phyloP scores from a whole-genome alignment of 2,888 invertebrate genomes.

The Erebia palarica region DNA sequence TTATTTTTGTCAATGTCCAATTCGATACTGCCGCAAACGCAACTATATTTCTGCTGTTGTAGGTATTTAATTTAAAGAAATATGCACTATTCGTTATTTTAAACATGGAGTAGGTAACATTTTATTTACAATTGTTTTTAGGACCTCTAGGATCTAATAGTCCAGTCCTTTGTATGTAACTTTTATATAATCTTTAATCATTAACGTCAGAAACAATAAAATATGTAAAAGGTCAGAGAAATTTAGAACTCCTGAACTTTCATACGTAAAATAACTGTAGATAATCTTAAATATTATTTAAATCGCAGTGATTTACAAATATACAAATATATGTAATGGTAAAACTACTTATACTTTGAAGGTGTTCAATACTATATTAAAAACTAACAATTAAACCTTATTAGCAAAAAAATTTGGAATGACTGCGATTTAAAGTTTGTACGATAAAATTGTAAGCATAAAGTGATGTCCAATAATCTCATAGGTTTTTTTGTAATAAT shows the following conservation, averaged over 20 bases:
- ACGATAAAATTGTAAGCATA: conserved; percentile 32
- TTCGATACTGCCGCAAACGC: conserved; percentile 37
- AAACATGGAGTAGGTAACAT: conserved; percentile 20
- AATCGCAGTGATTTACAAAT: conserved; percentile 40
- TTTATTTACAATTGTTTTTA: conserved; percentile 33
- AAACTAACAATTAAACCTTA: conserved; percentile 30
- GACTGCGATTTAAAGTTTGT: conserved; percentile 36
- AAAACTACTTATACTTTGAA: conserved; percentile 23
- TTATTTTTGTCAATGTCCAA: conserved; percentile 32
- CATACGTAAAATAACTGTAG: conserved; percentile 30
- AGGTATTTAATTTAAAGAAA: conserved; percentile 8
- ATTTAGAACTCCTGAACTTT: conserved; percentile 9
- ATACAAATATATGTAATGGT: conserved; percentile 26
- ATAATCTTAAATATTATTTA: conserved; percentile 27
- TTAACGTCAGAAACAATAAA: neutral
- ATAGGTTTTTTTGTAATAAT: conserved; percentile 48
- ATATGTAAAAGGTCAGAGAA: neutral
- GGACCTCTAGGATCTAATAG: conserved; percentile 27
- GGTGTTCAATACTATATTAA: conserved; percentile 43
- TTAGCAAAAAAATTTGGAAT: conserved; percentile 33
- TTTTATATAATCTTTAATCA: conserved; percentile 24
- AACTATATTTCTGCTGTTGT: conserved; percentile 16
- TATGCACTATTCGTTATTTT: conserved; percentile 19
- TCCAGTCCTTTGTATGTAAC: conserved; percentile 29
- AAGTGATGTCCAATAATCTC: conserved; percentile 45